Evolutionary conservation across 2,113 vertebrate species (phyloP).

Genomic region (Hucho hucho): DNA sequence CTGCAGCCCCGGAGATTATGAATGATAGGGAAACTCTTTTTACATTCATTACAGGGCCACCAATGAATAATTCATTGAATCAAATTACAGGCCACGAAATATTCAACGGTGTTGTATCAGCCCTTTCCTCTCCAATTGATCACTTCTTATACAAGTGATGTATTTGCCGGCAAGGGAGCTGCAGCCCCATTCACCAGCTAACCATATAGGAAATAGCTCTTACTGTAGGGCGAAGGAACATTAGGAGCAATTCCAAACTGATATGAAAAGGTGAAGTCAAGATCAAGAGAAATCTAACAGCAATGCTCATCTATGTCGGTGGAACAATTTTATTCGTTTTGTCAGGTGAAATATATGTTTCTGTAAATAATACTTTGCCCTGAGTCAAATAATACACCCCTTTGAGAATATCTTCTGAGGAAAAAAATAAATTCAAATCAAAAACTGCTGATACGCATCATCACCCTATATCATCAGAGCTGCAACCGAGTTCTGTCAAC

Average conservation of each 20-base stretch:
- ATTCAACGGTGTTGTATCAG: slow-evolving; percentile 57
- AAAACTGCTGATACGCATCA: slow-evolving; percentile 66
- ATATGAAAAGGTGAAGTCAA: slow-evolving; percentile 3
- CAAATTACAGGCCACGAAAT: slow-evolving; percentile 62
- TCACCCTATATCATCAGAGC: slow-evolving; percentile 57
- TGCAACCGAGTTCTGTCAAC: slow-evolving; percentile 58
- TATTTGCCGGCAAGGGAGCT: slow-evolving; percentile 26
- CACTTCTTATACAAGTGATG: slow-evolving; percentile 38
- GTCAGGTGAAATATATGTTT: slow-evolving; percentile 34
- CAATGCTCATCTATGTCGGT: too few relatives aligned
- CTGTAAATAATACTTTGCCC: slow-evolving; percentile 39
- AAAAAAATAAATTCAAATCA: slow-evolving; percentile 32
- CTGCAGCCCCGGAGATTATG: slow-evolving; percentile 67
- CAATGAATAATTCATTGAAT: slow-evolving; percentile 72
- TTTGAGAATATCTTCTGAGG: slow-evolving; percentile 18
- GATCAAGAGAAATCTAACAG: background rate
- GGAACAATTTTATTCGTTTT: slow-evolving; percentile 14
- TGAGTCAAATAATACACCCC: slow-evolving; percentile 30
- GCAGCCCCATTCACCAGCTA: slow-evolving; percentile 8
- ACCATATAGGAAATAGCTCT: background rate
- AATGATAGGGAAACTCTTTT: slow-evolving; percentile 71
- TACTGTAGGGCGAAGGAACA: background rate
- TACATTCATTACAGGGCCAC: slow-evolving; percentile 66
- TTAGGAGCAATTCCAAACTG: background rate
- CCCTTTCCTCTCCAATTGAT: slow-evolving; percentile 45